Percentiles rank a stretch among this genome's conserved stretches.
Conservation (phyloP, 2,888 invertebrate species). For the Mesodorylaimus sp. region DNA sequence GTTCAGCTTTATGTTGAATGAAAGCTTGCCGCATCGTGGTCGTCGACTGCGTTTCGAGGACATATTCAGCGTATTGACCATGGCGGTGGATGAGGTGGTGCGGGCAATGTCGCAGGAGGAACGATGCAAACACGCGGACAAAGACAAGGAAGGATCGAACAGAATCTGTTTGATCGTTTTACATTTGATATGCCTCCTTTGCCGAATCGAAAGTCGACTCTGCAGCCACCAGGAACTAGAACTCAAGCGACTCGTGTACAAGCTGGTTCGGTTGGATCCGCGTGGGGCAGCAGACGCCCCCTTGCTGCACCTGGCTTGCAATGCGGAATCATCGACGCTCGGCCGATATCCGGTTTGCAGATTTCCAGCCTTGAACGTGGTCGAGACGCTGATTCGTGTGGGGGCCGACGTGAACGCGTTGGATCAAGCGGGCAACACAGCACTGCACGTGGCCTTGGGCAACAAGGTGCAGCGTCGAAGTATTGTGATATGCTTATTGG, state of each 20-base stretch:
- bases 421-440: slow-evolving; percentile 55
- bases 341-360: slow-evolving; percentile 51
- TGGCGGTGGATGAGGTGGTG: slow-evolving; percentile 46
- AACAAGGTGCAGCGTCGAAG: slow-evolving; percentile 52
- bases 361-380: slow-evolving; percentile 50
- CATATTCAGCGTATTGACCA: slow-evolving; percentile 59
- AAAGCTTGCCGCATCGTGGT: slow-evolving; percentile 27
- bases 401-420: slow-evolving; percentile 60
- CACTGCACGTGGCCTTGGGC: slow-evolving; percentile 58
- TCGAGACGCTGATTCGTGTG: slow-evolving; percentile 54
- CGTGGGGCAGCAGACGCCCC: slow-evolving; percentile 31
- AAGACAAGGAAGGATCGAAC: slow-evolving; percentile 38
- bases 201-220: background rate
- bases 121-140: slow-evolving; percentile 18
- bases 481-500: slow-evolving; percentile 52
- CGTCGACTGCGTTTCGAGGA: slow-evolving; percentile 56
- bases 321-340: slow-evolving; percentile 49
- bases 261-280: slow-evolving; percentile 52
- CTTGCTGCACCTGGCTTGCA: slow-evolving; percentile 56
- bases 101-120: slow-evolving; percentile 10
- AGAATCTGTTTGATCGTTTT: too few relatives aligned
- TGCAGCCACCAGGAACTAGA: background rate
- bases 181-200: background rate
- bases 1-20: slow-evolving; percentile 64
- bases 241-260: slow-evolving; percentile 40